Conservation (phyloP, 2,113 vertebrate genomes). For the Rhynchomys soricoides region DNA sequence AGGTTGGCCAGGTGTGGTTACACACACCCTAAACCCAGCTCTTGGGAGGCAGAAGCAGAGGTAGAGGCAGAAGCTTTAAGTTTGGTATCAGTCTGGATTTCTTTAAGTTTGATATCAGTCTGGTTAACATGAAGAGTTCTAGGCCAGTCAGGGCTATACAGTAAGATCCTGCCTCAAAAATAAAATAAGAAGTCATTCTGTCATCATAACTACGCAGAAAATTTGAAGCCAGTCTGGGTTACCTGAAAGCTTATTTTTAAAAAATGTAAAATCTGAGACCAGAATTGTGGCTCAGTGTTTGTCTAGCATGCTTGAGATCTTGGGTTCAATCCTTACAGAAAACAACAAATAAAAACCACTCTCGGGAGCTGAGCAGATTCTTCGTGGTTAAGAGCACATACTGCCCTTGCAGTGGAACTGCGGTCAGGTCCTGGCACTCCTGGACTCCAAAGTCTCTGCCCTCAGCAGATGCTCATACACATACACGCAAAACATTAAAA, state of each 20-base stretch:
- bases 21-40: neutral
- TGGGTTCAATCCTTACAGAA: neutral
- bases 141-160: neutral
- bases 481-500: neutral
- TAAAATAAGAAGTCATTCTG: neutral
- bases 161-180: neutral
- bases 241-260: neutral
- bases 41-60: neutral
- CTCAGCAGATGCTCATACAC: neutral
- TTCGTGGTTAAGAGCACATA: neutral
- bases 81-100: neutral
- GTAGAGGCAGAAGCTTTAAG: neutral
- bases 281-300: neutral
- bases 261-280: neutral
- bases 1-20: neutral
- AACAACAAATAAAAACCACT: constrained; percentile 38
- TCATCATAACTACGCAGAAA: neutral
- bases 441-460: neutral
- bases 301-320: neutral
- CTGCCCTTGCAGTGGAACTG: neutral
- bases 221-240: neutral
- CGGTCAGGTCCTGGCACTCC: neutral
- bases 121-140: neutral
- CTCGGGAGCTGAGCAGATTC: neutral
- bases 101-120: neutral